Evolutionary conservation across 2,888 invertebrate species (phyloP).

Genomic region (Apocheima hispidaria): DNA sequence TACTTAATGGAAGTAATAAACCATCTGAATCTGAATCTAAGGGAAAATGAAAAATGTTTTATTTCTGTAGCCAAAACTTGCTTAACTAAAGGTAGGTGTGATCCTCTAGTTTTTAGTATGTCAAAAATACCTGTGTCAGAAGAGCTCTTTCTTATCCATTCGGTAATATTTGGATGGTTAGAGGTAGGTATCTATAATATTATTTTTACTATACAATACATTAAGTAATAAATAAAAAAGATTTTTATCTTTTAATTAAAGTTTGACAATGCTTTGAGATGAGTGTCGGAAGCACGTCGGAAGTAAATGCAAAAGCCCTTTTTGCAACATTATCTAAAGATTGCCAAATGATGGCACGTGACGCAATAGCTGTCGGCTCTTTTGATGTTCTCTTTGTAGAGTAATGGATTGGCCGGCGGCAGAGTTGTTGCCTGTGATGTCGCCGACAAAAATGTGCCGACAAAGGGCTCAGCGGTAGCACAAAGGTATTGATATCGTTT

Average conservation of each 20-base stretch:
- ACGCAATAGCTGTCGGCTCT: constrained; percentile 67
- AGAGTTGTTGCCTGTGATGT: constrained; percentile 68
- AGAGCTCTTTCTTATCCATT: too few species aligned
- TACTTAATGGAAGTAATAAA: too few species aligned
- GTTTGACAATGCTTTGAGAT: constrained; percentile 1
- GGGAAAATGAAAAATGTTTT: too few species aligned
- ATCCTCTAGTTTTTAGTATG: too few species aligned
- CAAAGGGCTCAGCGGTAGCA: constrained; percentile 79
- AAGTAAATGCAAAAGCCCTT: constrained; percentile 30
- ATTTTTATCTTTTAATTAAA: constrained; percentile 5
- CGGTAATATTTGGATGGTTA: too few species aligned
- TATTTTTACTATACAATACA: too few species aligned
- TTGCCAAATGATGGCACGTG: constrained; percentile 71
- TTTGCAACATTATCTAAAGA: constrained; percentile 44
- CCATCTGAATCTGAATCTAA: too few species aligned
- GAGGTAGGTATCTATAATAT: too few species aligned
- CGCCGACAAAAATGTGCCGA: constrained; percentile 69
- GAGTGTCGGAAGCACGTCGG: constrained; percentile 23
- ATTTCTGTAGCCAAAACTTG: too few species aligned
- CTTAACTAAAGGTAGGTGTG: too few species aligned
- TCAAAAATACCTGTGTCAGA: too few species aligned
- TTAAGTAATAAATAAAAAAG: too few species aligned
- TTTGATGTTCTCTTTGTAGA: constrained; percentile 76
- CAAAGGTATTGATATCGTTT: constrained; percentile 82
- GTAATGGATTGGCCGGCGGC: constrained; percentile 72